A percentile compares a stretch with the other conserved stretches of the same genome.
phyloP scores from a whole-genome alignment of 2,888 invertebrate species.

The Polyommatus iphigenia region DNA sequence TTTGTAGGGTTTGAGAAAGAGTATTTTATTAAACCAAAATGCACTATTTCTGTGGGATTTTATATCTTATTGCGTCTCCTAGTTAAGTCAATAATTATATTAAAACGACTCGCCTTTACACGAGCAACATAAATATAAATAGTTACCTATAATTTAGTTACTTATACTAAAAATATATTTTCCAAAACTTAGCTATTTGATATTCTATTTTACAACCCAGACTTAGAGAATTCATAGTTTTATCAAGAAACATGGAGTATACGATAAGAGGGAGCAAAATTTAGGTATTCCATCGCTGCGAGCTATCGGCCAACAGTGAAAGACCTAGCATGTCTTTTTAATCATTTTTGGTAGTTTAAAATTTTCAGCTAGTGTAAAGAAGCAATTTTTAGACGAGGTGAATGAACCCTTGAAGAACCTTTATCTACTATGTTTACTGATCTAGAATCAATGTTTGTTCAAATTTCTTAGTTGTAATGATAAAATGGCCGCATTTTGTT shows the following conservation, averaged over 20 bases:
- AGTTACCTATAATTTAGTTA: too few species aligned
- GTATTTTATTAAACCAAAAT: too few species aligned
- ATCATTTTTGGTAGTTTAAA: conserved; percentile 19
- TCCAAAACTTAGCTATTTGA: too few species aligned
- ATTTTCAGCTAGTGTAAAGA: neutral
- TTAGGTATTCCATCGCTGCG: conserved; percentile 25
- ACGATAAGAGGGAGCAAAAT: neutral
- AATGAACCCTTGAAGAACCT: neutral
- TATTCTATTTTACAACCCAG: neutral
- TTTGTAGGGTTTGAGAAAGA: too few species aligned
- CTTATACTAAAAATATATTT: too few species aligned
- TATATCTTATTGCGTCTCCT: too few species aligned
- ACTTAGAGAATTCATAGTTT: neutral
- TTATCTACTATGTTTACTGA: neutral
- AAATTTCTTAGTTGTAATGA: neutral
- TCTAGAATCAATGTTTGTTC: neutral
- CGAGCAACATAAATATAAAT: too few species aligned
- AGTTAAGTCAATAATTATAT: too few species aligned
- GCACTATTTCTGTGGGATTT: too few species aligned
- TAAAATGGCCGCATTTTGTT: neutral
- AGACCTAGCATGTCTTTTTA: conserved; percentile 14
- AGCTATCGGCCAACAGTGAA: conserved; percentile 26
- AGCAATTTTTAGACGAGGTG: conserved; percentile 1
- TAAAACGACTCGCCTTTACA: too few species aligned
- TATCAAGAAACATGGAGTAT: conserved; percentile 9